Evolutionary conservation across 2,888 invertebrate genomes (phyloP).

Genomic region (Drosophila crucigera): DNA sequence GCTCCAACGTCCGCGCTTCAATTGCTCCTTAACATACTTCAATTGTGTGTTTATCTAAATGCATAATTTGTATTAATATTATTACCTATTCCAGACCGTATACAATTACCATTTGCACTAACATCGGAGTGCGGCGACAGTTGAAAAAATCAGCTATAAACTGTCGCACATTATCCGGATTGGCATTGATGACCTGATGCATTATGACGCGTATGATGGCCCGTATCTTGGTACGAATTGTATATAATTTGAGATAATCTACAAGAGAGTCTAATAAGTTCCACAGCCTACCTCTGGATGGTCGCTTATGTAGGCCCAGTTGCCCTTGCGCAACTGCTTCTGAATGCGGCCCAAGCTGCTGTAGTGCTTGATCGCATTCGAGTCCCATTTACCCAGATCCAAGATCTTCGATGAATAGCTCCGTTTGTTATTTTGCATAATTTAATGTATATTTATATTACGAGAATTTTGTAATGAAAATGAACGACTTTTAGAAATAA

Average conservation of each 20-base stretch:
- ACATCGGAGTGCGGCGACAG: slow-evolving; percentile 54
- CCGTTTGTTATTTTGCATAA: slow-evolving; percentile 18
- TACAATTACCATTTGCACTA: slow-evolving; percentile 60
- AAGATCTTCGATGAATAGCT: slow-evolving; percentile 42
- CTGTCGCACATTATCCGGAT: slow-evolving; percentile 60
- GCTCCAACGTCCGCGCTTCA: slow-evolving; percentile 67
- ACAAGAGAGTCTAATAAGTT: background rate
- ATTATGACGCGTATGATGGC: slow-evolving; percentile 77
- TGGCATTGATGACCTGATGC: slow-evolving; percentile 66
- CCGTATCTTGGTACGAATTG: slow-evolving; percentile 59
- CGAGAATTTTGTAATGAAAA: slow-evolving; percentile 17
- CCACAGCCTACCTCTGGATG: slow-evolving; percentile 63
- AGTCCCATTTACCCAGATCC: slow-evolving; percentile 62
- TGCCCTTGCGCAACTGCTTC: slow-evolving; percentile 61
- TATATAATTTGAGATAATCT: background rate
- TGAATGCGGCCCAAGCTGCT: slow-evolving; percentile 54
- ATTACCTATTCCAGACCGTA: background rate
- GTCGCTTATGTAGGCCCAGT: slow-evolving; percentile 58
- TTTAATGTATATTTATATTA: background rate
- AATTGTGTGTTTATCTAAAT: slow-evolving; percentile 68
- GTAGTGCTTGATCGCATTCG: slow-evolving; percentile 60
- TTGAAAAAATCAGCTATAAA: slow-evolving; percentile 72
- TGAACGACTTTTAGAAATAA: background rate
- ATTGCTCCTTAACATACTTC: slow-evolving; percentile 66
- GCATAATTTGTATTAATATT: background rate